Conservation (phyloP, 2,113 vertebrate species). For the Microtus montanus region DNA sequence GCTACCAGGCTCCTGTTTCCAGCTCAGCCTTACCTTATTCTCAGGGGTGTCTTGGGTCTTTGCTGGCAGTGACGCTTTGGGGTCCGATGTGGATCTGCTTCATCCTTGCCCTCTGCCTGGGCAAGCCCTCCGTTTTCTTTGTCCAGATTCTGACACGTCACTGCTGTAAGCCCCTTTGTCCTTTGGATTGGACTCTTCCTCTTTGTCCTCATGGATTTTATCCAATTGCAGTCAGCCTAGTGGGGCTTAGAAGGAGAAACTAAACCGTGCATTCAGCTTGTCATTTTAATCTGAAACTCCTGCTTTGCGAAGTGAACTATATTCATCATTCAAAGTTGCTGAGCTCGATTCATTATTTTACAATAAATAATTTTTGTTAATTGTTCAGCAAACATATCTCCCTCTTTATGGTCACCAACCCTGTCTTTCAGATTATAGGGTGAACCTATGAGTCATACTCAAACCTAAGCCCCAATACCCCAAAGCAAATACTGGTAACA, state of each 20-base stretch:
- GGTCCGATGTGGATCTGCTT: background rate
- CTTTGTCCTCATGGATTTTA: background rate
- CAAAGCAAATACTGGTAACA: background rate
- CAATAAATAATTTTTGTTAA: background rate
- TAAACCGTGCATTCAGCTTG: background rate
- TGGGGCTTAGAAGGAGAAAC: background rate
- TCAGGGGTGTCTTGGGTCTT: background rate
- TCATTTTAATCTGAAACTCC: background rate
- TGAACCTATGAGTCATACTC: background rate
- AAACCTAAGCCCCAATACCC: background rate
- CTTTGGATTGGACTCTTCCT: background rate
- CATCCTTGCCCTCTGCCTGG: background rate
- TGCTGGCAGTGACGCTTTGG: background rate
- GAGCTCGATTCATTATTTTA: background rate
- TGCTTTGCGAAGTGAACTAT: background rate
- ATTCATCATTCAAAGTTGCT: background rate
- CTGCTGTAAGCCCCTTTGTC: background rate
- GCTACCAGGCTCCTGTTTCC: background rate
- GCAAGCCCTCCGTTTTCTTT: background rate
- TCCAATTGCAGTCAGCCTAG: background rate
- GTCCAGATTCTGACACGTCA: background rate
- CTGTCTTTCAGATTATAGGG: background rate
- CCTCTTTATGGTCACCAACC: background rate
- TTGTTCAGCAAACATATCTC: conserved; percentile 3
- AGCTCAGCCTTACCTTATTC: background rate